Base-by-base conservation (phyloP, 2,888 invertebrate genomes). In the Empis stercorea region DNA sequence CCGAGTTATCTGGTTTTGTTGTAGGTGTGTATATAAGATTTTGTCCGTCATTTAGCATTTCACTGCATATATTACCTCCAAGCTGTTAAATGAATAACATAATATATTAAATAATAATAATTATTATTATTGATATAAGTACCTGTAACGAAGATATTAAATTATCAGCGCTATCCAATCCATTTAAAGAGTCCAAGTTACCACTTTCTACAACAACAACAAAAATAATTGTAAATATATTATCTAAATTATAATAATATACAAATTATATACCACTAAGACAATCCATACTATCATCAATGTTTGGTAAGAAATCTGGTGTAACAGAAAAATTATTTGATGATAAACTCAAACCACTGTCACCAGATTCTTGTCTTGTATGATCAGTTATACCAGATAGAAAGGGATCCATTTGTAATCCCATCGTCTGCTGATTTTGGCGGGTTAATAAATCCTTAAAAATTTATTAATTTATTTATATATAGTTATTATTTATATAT, bases 361-460 rank as follows among this genome's bases (percentile, higher is more conserved):
- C 94, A 11, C 89, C 89, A 11, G 92, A 92, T 71, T 93, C 94
- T 70, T 95, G 94, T 54, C 94, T 78, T 58, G 91, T 85, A 71
- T 95, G 95, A 61, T 92, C 92, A 47, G 82, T 81, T 58, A 85
- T 73, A 44, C 84, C 82, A 4, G 86, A 84, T 53, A 87, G 72
- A 72, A 87, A 87, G 51, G 87, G 87, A 68, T 87, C 87, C 71
- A 61, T 61, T 55, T 60, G 61, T 51, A 61, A 51, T 49, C 56
- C 57, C 43, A 57, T 58, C 46, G 56, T 53, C 39, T 54, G 52
- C 52, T 55, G 54, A 52, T 52, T 53, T 51, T 54, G 54, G n/a
- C 53, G 50, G 40, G 51, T 53, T 36, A 57, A 46, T 46, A 53
- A 52, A 43, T 54, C 54, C 54, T 55, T 13, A 40, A 23, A 40